These are phyloP conservation scores for Ochlodes sylvanus DNA, from an alignment of 2,888 invertebrate species.

Conservation along the genomic window DNA sequence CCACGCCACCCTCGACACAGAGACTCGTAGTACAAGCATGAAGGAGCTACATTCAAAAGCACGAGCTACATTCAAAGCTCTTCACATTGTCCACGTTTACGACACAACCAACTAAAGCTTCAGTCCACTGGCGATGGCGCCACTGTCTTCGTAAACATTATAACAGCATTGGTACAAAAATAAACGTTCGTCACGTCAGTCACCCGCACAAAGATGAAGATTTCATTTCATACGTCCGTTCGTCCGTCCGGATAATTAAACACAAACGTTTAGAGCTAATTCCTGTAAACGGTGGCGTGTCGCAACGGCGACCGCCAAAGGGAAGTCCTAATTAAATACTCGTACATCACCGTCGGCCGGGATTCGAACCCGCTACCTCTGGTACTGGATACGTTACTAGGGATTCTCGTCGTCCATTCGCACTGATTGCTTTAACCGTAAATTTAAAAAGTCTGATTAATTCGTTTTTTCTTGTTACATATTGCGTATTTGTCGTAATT, in stretches of 20 bases:
- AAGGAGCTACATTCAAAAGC: too few species aligned
- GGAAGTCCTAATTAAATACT: conserved; percentile 82
- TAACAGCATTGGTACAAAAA: not conserved
- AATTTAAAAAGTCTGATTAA: too few species aligned
- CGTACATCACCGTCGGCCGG: conserved; percentile 70
- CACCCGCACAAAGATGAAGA: conserved; percentile 34
- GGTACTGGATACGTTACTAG: conserved; percentile 52
- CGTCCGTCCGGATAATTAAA: conserved; percentile 24
- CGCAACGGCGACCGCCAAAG: conserved; percentile 48
- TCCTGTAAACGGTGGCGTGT: conserved; percentile 47
- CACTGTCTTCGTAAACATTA: too few species aligned
- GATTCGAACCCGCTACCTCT: conserved; percentile 58
- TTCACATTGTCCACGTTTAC: too few species aligned
- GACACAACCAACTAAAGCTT: too few species aligned
- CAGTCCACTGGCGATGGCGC: too few species aligned
- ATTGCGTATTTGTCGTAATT: too few species aligned
- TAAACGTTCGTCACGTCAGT: conserved; percentile 12
- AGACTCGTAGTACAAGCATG: too few species aligned
- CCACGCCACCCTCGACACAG: too few species aligned
- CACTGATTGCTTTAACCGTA: not conserved
- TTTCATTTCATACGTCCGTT: conserved; percentile 40
- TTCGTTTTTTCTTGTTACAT: too few species aligned
- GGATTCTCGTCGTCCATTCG: conserved; percentile 33
- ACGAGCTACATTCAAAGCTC: too few species aligned
- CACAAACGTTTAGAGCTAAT: conserved; percentile 48